Evolutionary conservation across 2,113 vertebrate genomes (phyloP), one percentile per base, ranked within the genome.

Genomic region (Bubo blakistoni): DNA sequence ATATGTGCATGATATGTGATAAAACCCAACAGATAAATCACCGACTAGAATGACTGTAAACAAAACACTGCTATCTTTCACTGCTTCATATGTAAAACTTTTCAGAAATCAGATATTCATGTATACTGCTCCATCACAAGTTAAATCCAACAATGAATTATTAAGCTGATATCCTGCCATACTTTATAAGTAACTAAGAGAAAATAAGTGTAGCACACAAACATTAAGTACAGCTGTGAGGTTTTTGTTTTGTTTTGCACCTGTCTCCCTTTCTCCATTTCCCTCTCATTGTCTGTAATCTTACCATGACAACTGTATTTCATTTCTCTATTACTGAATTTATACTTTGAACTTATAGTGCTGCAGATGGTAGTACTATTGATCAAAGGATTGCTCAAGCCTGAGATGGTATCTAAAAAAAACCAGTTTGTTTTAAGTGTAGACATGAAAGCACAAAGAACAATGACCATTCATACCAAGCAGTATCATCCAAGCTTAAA

Each of bases 381-480:
- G 94, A 96, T 95, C 86, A 94, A 97, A 96, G 86, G 69, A 52
- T 49, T 91, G 61, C 42, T 94, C 57, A 89, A 79, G 36, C 34
- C 66, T 94, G 69, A 96, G 96, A 94, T 92, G 3, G 5, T 71
- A 49, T 76, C 63, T 49, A 81, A 81, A 40, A 63, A 51, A 59
- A 46, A 57, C 7, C 49, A 6, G 9, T 49, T 86, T 83, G 5
- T 44, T 76, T 67, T 71, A 91, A 84, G 27, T 65, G 58, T 79
- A 69, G 72, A 85, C 70, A 69, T 89, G 78, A 97, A 95, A 95
- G 80, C 36, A 55, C 40, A 59, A 20, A 86, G 34, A 76, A 22
- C 58, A 87, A 59, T 44, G 38, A 44, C 27, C 24, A 10, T 73
- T 86, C 20, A 13, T 66, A 81, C 81, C 18, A 63, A 62, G 32